Conservation (phyloP, 2,888 invertebrate genomes). For the Drosophila formosana region DNA sequence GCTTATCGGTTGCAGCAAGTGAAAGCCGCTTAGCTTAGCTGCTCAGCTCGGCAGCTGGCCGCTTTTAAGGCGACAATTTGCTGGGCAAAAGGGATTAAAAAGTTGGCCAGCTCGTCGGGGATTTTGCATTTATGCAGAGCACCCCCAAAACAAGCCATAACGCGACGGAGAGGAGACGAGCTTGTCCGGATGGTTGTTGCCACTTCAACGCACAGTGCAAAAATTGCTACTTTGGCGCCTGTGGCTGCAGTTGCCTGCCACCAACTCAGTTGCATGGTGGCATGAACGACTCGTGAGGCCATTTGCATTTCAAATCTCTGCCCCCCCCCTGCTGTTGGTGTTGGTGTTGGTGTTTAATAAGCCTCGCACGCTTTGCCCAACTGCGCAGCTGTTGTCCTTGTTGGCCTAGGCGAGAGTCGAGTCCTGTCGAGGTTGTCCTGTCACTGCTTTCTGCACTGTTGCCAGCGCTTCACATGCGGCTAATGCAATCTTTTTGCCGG, state of each 20-base stretch:
- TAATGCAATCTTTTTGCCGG: constrained; percentile 69
- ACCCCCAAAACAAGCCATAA: constrained; percentile 40
- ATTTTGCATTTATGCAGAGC: constrained; percentile 72
- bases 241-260: constrained; percentile 24
- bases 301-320: constrained; percentile 76
- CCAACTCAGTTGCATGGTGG: constrained; percentile 11
- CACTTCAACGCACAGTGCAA: constrained; percentile 33
- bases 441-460: constrained; percentile 22
- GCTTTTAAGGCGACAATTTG: constrained; percentile 68
- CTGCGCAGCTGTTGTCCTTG: constrained; percentile 31
- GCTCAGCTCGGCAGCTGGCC: constrained; percentile 1
- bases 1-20: constrained; percentile 42
- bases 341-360: constrained; percentile 50
- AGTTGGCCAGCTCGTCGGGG: constrained; percentile 56
- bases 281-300: constrained; percentile 35
- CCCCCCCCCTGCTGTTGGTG: background rate
- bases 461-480: constrained; percentile 46
- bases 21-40: constrained; percentile 48
- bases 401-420: background rate
- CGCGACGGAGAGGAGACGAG: background rate
- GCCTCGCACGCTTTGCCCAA: constrained; percentile 32
- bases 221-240: constrained; percentile 57
- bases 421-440: background rate
- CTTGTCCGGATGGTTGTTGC: constrained; percentile 11
- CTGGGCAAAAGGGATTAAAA: constrained; percentile 75